phyloP scores from a whole-genome alignment of 2,113 vertebrate genomes.

The Etia nguti region DNA sequence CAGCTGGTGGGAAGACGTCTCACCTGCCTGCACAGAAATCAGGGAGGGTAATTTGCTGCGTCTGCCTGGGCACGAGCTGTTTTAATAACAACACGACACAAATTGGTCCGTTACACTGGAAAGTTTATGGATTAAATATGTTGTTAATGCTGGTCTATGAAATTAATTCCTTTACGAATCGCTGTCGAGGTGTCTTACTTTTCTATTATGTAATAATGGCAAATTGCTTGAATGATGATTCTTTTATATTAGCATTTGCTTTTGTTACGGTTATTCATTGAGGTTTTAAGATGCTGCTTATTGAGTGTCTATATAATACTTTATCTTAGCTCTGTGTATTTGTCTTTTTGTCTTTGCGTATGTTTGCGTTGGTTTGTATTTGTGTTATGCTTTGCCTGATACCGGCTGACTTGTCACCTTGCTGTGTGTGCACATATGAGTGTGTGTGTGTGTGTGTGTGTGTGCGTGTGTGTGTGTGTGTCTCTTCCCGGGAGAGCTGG shows the following conservation, averaged over 20 bases:
- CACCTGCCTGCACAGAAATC: slow-evolving; percentile 50
- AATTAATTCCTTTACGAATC: background rate
- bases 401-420: background rate
- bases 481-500: slow-evolving; percentile 72
- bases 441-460: background rate
- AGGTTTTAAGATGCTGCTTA: background rate
- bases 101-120: background rate
- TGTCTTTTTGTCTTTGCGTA: slow-evolving; percentile 3
- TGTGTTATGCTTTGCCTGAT: slow-evolving; percentile 24
- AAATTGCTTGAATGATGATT: background rate
- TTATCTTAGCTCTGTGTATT: background rate
- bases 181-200: background rate
- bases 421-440: background rate
- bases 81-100: background rate
- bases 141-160: background rate
- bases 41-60: slow-evolving; percentile 37
- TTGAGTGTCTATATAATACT: background rate
- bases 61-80: slow-evolving; percentile 23
- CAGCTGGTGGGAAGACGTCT: slow-evolving; percentile 56
- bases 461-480: slow-evolving; percentile 31
- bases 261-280: background rate
- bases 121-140: background rate
- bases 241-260: background rate
- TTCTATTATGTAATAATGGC: background rate
- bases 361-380: slow-evolving; percentile 32